A percentile compares a stretch with the other conserved stretches of the same genome.
These are phyloP conservation scores for Sisyra terminalis DNA, from an alignment of 2,888 invertebrate genomes.

Conservation along the genomic window DNA sequence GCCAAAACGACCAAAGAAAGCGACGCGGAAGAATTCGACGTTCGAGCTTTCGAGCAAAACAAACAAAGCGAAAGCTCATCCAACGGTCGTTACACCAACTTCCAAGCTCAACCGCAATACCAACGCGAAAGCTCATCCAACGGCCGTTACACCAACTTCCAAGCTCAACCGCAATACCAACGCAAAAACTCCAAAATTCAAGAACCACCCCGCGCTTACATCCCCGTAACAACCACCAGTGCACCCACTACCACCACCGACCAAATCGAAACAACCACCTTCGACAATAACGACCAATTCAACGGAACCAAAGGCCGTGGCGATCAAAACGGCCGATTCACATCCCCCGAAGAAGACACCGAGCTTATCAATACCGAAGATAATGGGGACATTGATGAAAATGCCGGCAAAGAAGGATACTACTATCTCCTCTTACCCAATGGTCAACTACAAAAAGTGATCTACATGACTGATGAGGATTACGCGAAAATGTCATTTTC, in stretches of 20 bases:
- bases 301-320: conserved; percentile 11
- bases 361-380: conserved; percentile 8
- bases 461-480: conserved; percentile 37
- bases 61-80: too few relatives aligned
- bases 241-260: conserved; percentile 15
- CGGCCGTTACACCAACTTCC: too few relatives aligned
- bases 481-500: conserved; percentile 43
- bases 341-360: not conserved
- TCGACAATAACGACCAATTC: not conserved
- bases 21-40: too few relatives aligned
- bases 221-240: conserved; percentile 20
- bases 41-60: too few relatives aligned
- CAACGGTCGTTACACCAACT: too few relatives aligned
- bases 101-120: too few relatives aligned
- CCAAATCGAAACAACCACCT: conserved; percentile 2
- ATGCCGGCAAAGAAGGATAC: conserved; percentile 30
- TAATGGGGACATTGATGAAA: conserved; percentile 16
- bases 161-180: too few relatives aligned
- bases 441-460: conserved; percentile 42
- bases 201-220: not conserved
- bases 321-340: not conserved
- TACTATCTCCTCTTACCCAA: conserved; percentile 48
- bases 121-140: too few relatives aligned
- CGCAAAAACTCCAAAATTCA: too few relatives aligned
- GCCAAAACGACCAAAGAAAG: too few relatives aligned